Evolutionary conservation across 2,113 vertebrate genomes (phyloP).

Genomic region (Rhynchomys soricoides): DNA sequence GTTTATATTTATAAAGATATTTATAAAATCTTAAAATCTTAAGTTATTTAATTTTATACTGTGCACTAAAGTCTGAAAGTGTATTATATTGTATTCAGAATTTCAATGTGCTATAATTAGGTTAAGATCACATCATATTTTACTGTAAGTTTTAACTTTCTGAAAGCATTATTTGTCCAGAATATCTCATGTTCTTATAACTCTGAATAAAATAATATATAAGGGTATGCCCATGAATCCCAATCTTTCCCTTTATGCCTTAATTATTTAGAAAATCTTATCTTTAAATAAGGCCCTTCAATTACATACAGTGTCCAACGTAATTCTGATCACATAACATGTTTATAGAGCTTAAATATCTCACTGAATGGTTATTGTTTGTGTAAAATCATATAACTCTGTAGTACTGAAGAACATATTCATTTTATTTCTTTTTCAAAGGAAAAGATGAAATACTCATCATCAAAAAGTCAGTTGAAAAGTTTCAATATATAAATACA

Average conservation of each 20-base stretch:
- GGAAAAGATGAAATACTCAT: neutral
- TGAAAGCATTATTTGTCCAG: neutral
- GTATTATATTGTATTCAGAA: neutral
- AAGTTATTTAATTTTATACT: slow-evolving; percentile 23
- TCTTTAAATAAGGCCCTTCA: slow-evolving; percentile 27
- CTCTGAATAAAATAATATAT: neutral
- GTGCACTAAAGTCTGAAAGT: neutral
- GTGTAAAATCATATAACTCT: neutral
- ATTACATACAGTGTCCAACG: neutral
- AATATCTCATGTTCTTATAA: neutral
- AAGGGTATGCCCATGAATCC: neutral
- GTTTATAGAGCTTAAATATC: neutral
- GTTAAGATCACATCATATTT: neutral
- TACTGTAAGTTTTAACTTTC: slow-evolving; percentile 30
- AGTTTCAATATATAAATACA: neutral
- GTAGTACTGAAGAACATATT: neutral
- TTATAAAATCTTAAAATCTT: neutral
- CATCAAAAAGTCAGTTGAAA: neutral
- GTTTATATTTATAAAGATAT: neutral
- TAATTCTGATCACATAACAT: neutral
- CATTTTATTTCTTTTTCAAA: neutral
- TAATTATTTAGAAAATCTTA: slow-evolving; percentile 23
- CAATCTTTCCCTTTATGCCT: neutral
- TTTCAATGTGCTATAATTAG: neutral
- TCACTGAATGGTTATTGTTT: slow-evolving; percentile 12